phyloP scores from a whole-genome alignment of 2,797 vertebrate genomes.

The Melanotaenia maccullochi region DNA sequence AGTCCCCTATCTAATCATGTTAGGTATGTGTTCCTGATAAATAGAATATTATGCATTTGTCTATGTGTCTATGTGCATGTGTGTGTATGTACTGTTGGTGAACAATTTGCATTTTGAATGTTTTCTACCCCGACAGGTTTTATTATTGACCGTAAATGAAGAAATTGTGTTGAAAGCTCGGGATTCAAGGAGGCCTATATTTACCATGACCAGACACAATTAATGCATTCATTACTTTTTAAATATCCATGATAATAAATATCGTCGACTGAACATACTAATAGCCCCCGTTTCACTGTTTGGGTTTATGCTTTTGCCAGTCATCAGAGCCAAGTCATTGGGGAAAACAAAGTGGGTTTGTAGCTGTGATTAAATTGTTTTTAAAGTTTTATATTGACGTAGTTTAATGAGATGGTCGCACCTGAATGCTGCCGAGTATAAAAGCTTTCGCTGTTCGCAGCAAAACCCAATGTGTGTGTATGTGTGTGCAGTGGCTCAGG shows the following conservation, averaged over 20 bases:
- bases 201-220: slow-evolving; percentile 50
- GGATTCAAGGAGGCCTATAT: slow-evolving; percentile 44
- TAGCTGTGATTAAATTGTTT: slow-evolving; percentile 36
- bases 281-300: slow-evolving; percentile 21
- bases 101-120: slow-evolving; percentile 82
- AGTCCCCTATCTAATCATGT: slow-evolving; percentile 65
- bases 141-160: slow-evolving; percentile 70
- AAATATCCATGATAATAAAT: slow-evolving; percentile 56
- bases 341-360: slow-evolving; percentile 12
- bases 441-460: slow-evolving; percentile 20
- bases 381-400: slow-evolving; percentile 8
- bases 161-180: slow-evolving; percentile 55
- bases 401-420: slow-evolving; percentile 12
- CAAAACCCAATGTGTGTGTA: not conserved
- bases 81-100: slow-evolving; percentile 33
- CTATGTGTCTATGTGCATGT: slow-evolving; percentile 19
- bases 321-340: slow-evolving; percentile 15
- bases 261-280: slow-evolving; percentile 40
- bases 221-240: slow-evolving; percentile 66
- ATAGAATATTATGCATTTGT: slow-evolving; percentile 11
- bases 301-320: not conserved
- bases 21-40: slow-evolving; percentile 46
- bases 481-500: not conserved
- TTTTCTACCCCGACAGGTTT: slow-evolving; percentile 70
- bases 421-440: slow-evolving; percentile 26